A percentile compares a stretch with the other conserved stretches of the same genome.
Conservation (phyloP, 2,113 vertebrate species). For the Morone chrysops region DNA sequence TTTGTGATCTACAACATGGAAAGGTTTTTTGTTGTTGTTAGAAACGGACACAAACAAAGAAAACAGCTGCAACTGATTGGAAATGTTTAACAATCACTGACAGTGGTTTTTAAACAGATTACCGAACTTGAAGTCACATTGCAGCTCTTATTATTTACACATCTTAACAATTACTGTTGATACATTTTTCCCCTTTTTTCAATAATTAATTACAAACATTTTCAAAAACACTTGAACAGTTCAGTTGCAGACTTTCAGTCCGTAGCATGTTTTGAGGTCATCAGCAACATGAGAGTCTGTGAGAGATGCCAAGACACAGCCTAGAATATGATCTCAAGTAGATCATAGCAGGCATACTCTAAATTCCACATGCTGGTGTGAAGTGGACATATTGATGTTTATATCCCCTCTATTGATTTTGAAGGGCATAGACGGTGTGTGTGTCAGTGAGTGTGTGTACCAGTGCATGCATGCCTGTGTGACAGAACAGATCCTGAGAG, state of each 20-base stretch:
- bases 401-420: conserved; percentile 47
- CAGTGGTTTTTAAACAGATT: not conserved
- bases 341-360: conserved; percentile 41
- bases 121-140: not conserved
- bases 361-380: conserved; percentile 55
- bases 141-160: not conserved
- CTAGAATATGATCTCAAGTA: conserved; percentile 38
- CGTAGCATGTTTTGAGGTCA: not conserved
- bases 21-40: not conserved
- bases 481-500: conserved; percentile 57
- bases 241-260: not conserved
- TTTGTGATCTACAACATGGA: not conserved
- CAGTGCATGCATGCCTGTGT: conserved; percentile 38
- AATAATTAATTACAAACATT: not conserved
- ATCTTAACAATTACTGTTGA: not conserved
- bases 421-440: conserved; percentile 40
- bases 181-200: not conserved
- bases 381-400: conserved; percentile 50
- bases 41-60: not conserved
- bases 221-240: not conserved
- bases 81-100: not conserved
- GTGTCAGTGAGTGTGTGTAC: conserved; percentile 30
- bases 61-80: not conserved
- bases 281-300: conserved; percentile 8
- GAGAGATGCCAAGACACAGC: conserved; percentile 3